A percentile compares a stretch with the other conserved stretches of the same genome.
Evolutionary conservation across 2,113 vertebrate species (phyloP).

Genomic region (Ciconia stormi): DNA sequence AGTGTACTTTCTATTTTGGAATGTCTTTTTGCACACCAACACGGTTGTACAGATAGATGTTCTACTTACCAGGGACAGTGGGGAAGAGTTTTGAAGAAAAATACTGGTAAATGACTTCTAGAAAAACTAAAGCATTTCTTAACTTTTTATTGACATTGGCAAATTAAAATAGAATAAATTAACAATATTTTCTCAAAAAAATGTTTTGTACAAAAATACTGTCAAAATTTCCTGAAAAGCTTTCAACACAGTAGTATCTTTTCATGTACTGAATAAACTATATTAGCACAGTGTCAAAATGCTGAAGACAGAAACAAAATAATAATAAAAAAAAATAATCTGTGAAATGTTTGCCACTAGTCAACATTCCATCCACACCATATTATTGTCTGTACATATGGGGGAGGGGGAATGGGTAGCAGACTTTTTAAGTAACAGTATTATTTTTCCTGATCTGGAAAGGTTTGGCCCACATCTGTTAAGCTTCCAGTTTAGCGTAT

Average conservation of each 20-base stretch:
- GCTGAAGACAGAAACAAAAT: constrained; percentile 78
- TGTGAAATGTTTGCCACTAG: constrained; percentile 81
- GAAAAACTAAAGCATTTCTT: constrained; percentile 81
- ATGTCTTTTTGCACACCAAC: constrained; percentile 73
- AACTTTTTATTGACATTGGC: constrained; percentile 92
- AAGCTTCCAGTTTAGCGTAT: constrained; percentile 82
- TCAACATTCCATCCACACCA: constrained; percentile 82
- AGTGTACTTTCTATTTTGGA: constrained; percentile 74
- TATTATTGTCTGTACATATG: constrained; percentile 83
- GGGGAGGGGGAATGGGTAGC: constrained; percentile 67
- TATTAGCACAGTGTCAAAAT: constrained; percentile 89
- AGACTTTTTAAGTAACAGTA: constrained; percentile 75
- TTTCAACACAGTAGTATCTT: constrained; percentile 91
- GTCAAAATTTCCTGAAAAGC: constrained; percentile 93
- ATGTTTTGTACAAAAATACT: constrained; percentile 92
- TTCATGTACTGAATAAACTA: constrained; percentile 89
- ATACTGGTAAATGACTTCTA: constrained; percentile 74
- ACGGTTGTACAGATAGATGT: constrained; percentile 63
- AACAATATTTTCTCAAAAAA: constrained; percentile 91
- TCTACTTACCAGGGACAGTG: constrained; percentile 55
- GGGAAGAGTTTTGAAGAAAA: constrained; percentile 42
- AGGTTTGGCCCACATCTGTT: constrained; percentile 80
- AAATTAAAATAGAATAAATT: constrained; percentile 97
- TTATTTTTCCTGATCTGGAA: constrained; percentile 80
- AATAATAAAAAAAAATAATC: constrained; percentile 60